Conservation (phyloP, 2,113 vertebrate genomes). For the Dicentrarchus labrax region DNA sequence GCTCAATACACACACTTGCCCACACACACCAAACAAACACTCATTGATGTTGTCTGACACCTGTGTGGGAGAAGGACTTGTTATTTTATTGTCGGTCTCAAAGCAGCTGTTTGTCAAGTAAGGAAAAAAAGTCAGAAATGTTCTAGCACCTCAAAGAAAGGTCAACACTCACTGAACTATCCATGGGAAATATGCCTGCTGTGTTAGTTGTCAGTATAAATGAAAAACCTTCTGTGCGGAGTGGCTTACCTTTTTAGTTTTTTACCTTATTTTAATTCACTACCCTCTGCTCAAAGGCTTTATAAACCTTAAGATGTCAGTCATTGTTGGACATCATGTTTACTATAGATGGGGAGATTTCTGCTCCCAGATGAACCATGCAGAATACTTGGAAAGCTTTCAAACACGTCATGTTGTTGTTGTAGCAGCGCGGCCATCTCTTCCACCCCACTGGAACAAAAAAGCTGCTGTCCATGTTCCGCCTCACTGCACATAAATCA, state of each 20-base stretch:
- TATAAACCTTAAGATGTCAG: conserved; percentile 24
- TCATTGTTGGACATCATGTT: conserved; percentile 22
- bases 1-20: background rate
- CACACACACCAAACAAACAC: conserved; percentile 28
- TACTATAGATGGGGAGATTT: conserved; percentile 35
- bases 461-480: conserved; percentile 61
- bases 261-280: background rate
- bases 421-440: conserved; percentile 34
- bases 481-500: conserved; percentile 62
- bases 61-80: conserved; percentile 28
- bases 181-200: background rate
- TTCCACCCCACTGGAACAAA: conserved; percentile 71
- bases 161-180: background rate
- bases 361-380: conserved; percentile 29
- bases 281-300: background rate
- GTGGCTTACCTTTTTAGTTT: background rate
- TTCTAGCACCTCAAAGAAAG: background rate
- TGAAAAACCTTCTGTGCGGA: background rate
- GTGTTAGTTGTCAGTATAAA: conserved; percentile 10
- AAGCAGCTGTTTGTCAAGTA: conserved; percentile 41
- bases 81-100: conserved; percentile 23
- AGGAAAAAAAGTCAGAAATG: background rate
- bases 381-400: conserved; percentile 54
- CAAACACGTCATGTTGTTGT: conserved; percentile 69
- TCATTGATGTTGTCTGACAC: conserved; percentile 39